phyloP scores from a whole-genome alignment of 2,797 vertebrate species.

The Bradypodion pumilum region DNA sequence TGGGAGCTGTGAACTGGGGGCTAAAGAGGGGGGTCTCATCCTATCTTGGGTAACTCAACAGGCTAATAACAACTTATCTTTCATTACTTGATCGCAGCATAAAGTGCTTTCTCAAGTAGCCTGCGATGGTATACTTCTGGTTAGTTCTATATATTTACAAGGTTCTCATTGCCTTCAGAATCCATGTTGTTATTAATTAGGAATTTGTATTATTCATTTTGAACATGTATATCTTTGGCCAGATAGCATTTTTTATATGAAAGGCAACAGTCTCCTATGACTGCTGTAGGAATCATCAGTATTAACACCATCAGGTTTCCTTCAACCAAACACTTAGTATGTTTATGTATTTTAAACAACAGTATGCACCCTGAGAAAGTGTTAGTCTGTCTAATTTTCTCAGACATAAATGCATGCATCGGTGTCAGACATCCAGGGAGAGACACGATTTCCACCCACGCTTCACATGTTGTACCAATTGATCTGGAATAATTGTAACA shows the following conservation, averaged over 20 bases:
- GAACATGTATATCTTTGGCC: too few relatives aligned
- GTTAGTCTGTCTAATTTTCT: neutral
- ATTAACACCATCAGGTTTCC: too few relatives aligned
- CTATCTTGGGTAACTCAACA: too few relatives aligned
- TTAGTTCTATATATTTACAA: neutral
- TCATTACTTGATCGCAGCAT: too few relatives aligned
- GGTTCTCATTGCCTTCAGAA: neutral
- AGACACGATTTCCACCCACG: neutral
- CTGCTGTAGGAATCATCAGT: neutral
- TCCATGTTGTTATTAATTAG: neutral
- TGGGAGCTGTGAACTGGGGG: neutral
- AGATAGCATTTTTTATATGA: neutral
- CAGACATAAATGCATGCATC: neutral
- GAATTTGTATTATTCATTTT: too few relatives aligned
- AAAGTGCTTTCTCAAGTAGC: too few relatives aligned
- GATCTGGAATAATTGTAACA: neutral
- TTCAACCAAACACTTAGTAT: too few relatives aligned
- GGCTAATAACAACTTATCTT: neutral
- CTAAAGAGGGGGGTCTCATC: neutral
- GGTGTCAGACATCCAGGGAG: neutral
- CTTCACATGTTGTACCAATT: neutral
- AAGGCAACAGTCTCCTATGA: too few relatives aligned
- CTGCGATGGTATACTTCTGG: neutral
- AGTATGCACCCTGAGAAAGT: neutral
- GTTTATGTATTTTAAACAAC: neutral